Evolutionary conservation across 2,113 vertebrate species (phyloP), one percentile per base, ranked within the genome.

Genomic region (Nothoprocta perdicaria): DNA sequence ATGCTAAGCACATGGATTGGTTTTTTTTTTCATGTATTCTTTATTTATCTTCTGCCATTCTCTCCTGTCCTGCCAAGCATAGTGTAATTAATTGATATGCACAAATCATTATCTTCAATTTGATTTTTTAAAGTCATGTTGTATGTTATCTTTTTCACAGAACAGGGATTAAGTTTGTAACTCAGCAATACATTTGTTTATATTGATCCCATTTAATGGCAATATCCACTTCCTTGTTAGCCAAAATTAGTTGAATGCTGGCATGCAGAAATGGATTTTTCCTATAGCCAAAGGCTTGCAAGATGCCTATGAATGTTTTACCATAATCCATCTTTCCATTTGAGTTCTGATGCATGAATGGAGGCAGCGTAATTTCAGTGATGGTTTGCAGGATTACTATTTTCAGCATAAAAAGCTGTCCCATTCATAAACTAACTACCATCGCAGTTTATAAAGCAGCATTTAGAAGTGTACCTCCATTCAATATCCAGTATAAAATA

Each of bases 391-490:
- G n/a, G 60, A 33, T 89, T 81, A 58, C 78, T 50, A 40, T 89
- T 81, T 72, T 93, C 68, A 63, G 41, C 19, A 12, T 40, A 26
- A 52, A 89, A 76, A 76, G 65, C 72, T 91, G 79, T 74, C 82
- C 45, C 46, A 29, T 68, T 94, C 52, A 18, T 84, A 79, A 82
- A 84, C 74, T 6, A 1, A 87, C 67, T 84, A 69, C 91, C n/a
- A 38, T 83, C 65, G 52, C 27, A 40, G 72, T 90, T 96, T 87
- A 80, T 63, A 72, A 89, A 91, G 74, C 31, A 67, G 52, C 19
- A 35, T 74, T 72, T 77, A 55, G 43, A 27, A 74, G 11, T n/a
- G 38, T 77, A 60, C 19, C 41, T 80, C 65, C 89, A 73, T 93
- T 92, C 2, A 0, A 78, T 94, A 90, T 55, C 69, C 92, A 35